Percentiles rank a stretch among this genome's conserved stretches.
Evolutionary conservation across 1,140 invertebrate species (phyloP).

Genomic region (Planococcus citri): DNA sequence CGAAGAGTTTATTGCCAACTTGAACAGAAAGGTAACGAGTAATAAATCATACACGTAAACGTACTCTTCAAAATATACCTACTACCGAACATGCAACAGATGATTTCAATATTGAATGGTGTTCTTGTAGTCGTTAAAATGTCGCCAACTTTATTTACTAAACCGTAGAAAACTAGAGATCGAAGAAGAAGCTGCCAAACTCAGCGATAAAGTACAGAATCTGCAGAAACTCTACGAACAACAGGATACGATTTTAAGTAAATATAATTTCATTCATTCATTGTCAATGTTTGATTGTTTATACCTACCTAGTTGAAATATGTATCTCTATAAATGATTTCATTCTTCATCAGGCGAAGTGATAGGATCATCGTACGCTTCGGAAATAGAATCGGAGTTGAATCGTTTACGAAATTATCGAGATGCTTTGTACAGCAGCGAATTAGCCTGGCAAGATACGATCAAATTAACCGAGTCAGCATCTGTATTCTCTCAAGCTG

Average conservation of each 20-base stretch:
- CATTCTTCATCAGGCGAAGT: conserved; percentile 36
- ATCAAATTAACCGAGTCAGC: conserved; percentile 27
- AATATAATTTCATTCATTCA: no score
- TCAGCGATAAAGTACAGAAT: conserved; percentile 36
- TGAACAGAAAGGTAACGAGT: conserved; percentile 29
- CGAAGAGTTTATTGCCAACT: conserved; percentile 31
- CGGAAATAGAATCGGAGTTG: conserved; percentile 40
- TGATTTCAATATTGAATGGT: background rate
- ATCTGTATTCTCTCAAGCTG: conserved; percentile 26
- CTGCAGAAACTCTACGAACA: conserved; percentile 41
- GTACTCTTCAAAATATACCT: background rate
- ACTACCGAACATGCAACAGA: background rate
- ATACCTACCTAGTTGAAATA: background rate
- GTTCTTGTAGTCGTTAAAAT: conserved; percentile 28
- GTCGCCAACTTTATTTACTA: conserved; percentile 27
- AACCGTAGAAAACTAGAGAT: conserved; percentile 31
- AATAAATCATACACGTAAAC: no score
- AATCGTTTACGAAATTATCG: conserved; percentile 41
- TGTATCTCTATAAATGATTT: background rate
- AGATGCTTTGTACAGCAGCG: conserved; percentile 33
- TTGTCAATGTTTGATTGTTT: conserved; percentile 9
- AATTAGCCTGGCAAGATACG: conserved; percentile 30
- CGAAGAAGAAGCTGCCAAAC: conserved; percentile 34
- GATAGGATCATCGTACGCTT: conserved; percentile 41
- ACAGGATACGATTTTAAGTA: conserved; percentile 42